phyloP scores from a whole-genome alignment of 2,797 vertebrate species.

The Limnodromus scolopaceus region DNA sequence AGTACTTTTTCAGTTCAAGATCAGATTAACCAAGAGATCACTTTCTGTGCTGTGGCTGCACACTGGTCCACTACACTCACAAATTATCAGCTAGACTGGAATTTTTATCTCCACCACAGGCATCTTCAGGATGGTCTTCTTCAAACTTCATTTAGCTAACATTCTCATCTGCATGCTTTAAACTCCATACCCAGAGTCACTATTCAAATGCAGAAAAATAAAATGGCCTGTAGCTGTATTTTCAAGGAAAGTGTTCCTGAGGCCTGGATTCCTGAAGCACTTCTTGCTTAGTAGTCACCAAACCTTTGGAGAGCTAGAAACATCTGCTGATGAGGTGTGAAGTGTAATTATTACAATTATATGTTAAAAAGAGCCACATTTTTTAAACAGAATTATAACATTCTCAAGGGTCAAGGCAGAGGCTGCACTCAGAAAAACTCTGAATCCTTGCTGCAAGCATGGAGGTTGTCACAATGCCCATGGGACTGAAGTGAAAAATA shows the following conservation, averaged over 20 bases:
- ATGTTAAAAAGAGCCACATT: accelerated
- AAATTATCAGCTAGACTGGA: background rate
- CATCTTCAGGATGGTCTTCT: background rate
- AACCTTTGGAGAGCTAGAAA: background rate
- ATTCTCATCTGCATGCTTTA: background rate
- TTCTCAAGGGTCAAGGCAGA: background rate
- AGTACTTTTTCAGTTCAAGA: background rate
- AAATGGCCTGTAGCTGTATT: background rate
- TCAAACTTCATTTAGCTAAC: background rate
- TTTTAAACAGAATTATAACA: background rate
- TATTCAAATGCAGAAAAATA: background rate
- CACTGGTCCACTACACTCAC: background rate
- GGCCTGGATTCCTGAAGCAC: background rate
- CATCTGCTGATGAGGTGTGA: background rate
- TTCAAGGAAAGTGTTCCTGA: background rate
- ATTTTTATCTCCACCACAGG: background rate
- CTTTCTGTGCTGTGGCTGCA: background rate
- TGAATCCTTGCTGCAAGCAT: background rate
- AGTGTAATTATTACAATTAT: background rate
- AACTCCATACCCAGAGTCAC: background rate
- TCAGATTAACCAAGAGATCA: background rate
- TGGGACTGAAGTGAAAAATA: background rate
- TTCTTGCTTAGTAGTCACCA: background rate
- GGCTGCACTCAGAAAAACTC: background rate
- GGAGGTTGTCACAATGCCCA: background rate